phyloP scores from a whole-genome alignment of 1,140 invertebrate genomes.

The Caenorhabditis elegans region DNA sequence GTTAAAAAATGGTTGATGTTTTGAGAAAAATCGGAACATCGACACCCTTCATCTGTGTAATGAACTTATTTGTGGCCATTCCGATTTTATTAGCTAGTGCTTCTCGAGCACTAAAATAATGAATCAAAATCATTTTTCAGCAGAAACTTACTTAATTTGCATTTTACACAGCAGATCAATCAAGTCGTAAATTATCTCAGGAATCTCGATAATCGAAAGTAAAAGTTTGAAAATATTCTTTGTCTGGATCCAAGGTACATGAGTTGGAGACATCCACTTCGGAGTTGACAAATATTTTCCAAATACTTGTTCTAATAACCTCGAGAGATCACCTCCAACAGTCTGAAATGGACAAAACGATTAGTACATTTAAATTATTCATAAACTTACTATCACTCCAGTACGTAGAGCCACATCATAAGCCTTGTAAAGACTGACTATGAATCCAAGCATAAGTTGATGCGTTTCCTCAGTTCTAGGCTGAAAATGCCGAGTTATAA shows the following conservation, averaged over 20 bases:
- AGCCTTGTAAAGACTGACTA: neutral
- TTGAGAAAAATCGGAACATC: too few species aligned
- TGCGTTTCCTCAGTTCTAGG: neutral
- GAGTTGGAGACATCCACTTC: neutral
- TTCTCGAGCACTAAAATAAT: too few species aligned
- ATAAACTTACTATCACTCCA: neutral
- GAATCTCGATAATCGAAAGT: neutral
- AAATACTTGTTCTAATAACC: neutral
- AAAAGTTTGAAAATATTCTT: neutral
- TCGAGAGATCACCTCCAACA: neutral
- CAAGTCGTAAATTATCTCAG: neutral
- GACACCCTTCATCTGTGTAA: too few species aligned
- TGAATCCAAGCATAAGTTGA: neutral
- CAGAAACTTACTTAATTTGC: neutral
- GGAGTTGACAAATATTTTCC: neutral
- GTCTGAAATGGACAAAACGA: neutral
- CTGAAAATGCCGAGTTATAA: neutral
- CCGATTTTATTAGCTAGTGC: too few species aligned
- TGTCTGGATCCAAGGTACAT: conserved; percentile 2
- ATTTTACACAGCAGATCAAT: neutral
- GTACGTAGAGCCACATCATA: neutral
- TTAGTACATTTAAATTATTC: too few species aligned
- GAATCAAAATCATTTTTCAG: too few species aligned
- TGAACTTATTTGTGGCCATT: too few species aligned
- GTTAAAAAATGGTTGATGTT: too few species aligned